These are phyloP conservation scores for Drosophila imparisetae DNA, from an alignment of 2,888 invertebrate species.

Conservation along the genomic window DNA sequence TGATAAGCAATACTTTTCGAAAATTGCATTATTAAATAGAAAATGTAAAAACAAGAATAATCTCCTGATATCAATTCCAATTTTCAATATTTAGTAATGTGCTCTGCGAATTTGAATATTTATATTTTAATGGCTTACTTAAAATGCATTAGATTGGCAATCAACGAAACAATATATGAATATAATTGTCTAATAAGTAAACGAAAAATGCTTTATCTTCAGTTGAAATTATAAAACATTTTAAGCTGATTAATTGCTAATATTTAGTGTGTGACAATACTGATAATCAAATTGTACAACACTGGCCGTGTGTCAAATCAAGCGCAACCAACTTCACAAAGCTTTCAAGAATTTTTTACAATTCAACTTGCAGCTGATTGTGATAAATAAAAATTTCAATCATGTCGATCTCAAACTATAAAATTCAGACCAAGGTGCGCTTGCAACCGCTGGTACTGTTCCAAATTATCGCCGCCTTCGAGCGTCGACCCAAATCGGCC, in stretches of 20 bases:
- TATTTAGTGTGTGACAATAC: background rate
- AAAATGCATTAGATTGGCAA: background rate
- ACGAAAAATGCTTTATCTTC: background rate
- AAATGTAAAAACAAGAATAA: background rate
- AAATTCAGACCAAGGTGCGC: slow-evolving; percentile 46
- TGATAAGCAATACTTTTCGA: background rate
- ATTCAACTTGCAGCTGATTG: background rate
- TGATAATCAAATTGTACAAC: slow-evolving; percentile 11
- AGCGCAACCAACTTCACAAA: slow-evolving; percentile 38
- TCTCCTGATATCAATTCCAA: background rate
- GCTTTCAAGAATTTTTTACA: background rate
- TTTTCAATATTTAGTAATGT: background rate
- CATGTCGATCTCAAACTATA: slow-evolving; percentile 55
- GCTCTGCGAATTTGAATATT: background rate
- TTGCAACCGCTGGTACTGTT: slow-evolving; percentile 64
- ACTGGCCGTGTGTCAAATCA: slow-evolving; percentile 7
- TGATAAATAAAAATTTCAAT: background rate
- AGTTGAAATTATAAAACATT: background rate
- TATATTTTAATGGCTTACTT: background rate
- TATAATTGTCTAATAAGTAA: background rate
- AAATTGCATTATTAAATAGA: background rate
- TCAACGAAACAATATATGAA: background rate
- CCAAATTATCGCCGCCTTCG: slow-evolving; percentile 63
- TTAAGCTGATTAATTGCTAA: background rate
- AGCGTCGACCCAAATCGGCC: slow-evolving; percentile 53